Conservation (phyloP, 2,888 invertebrate species). For the Abrostola triplasia region DNA sequence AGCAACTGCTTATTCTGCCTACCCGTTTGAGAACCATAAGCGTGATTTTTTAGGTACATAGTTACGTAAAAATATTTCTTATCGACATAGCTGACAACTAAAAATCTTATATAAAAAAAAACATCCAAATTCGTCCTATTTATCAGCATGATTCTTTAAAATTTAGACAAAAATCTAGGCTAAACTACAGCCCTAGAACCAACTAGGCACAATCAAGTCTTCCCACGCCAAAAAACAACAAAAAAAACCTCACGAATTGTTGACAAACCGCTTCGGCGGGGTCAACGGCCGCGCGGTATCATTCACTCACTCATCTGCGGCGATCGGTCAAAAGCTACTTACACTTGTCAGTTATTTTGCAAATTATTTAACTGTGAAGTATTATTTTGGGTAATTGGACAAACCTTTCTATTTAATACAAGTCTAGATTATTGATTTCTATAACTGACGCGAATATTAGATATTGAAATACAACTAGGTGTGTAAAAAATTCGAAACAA, state of each 20-base stretch:
- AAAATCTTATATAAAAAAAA: neutral
- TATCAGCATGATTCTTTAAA: neutral
- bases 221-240: constrained; percentile 51
- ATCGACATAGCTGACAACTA: neutral
- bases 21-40: no score
- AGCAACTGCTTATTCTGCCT: no score
- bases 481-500: no score
- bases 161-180: constrained; percentile 31
- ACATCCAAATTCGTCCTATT: neutral
- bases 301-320: constrained; percentile 57
- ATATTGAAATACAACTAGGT: no score
- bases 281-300: constrained; percentile 53
- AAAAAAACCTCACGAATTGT: constrained; percentile 53
- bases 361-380: constrained; percentile 9
- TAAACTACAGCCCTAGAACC: constrained; percentile 16
- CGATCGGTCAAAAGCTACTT: constrained; percentile 25
- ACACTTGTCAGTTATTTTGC: constrained; percentile 18
- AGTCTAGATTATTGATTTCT: no score
- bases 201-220: constrained; percentile 35
- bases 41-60: no score
- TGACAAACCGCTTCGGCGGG: constrained; percentile 55
- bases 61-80: no score
- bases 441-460: no score
- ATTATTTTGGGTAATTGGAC: neutral
- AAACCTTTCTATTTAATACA: neutral